Evolutionary conservation across 2,888 invertebrate species (phyloP), one percentile per base, ranked within the genome.

Genomic region (Norana najaformis): DNA sequence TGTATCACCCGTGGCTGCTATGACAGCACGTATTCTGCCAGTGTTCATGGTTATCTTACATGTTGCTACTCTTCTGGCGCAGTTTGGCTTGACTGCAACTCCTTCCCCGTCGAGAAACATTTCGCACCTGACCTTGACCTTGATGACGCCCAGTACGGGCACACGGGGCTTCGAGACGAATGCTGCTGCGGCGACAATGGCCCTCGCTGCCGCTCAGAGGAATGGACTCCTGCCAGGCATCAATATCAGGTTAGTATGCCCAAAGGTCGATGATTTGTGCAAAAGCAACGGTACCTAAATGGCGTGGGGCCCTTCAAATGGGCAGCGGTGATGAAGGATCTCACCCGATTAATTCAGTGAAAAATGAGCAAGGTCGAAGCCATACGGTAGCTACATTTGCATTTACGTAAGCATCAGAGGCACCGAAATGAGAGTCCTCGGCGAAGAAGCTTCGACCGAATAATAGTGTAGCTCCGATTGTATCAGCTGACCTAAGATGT

Each of bases 141-240:
- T 90, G 47, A 34, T 90, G 82, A 47, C 89, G 13, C 90, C 90
- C 36, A 37, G 37, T 8, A 39, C 39, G 30, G 92, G 92, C 1
- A 90, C 92, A n/a, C 92, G 93, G 16, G 93, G 93, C 18, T 93
- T 92, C 92, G 92, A 91, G 37, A 93, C 91, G 89, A 93, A 92
- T 88, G 93, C 93, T 0, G 93, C 93, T 14, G 93, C 93, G 3
- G 93, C 93, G 0, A 92, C 93, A 16, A 92, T 93, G 89, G 93
- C 93, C 18, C 91, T 93, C 18, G 92, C 92, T 16, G 92, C 91
- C 30, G 93, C 93, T 14, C 90, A 92, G 88, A 38, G 69, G 2
- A 92, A 92, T 69, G 93, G 93, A 30, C 89, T 93, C 2, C 90
- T 93, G 38, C 6, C 47, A 14, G 92, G 88, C 18, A 91, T 92